These are phyloP conservation scores for Tetranychus cinnabarinus DNA, from an alignment of 1,140 invertebrate genomes.

Conservation along the genomic window DNA sequence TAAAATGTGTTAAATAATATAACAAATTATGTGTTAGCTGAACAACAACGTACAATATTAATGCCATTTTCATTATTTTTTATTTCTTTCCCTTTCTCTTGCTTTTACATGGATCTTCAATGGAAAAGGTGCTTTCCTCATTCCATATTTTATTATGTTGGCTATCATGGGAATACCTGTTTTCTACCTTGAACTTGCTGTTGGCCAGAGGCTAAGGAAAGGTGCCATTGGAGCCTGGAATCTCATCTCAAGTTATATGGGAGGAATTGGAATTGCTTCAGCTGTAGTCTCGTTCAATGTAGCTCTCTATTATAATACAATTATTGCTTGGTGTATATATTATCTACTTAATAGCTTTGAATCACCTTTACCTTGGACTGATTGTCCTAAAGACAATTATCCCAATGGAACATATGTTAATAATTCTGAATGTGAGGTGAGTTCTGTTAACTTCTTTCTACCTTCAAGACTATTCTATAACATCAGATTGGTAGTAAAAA, in stretches of 20 bases:
- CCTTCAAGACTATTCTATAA: neutral
- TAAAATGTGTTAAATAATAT: no score
- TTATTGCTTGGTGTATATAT: slow-evolving; percentile 28
- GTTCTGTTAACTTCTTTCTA: slow-evolving; percentile 14
- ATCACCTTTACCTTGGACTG: slow-evolving; percentile 56
- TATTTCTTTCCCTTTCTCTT: neutral
- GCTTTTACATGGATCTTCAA: neutral
- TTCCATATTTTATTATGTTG: slow-evolving; percentile 31
- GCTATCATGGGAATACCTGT: slow-evolving; percentile 30
- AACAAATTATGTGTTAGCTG: no score
- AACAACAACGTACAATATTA: no score
- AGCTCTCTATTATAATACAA: slow-evolving; percentile 30
- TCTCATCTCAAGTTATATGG: slow-evolving; percentile 23
- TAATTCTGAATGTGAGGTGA: slow-evolving; percentile 60
- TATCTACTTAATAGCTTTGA: slow-evolving; percentile 25
- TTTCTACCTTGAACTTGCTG: slow-evolving; percentile 32
- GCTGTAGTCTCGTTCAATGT: slow-evolving; percentile 30
- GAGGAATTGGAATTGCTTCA: slow-evolving; percentile 30
- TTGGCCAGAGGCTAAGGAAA: slow-evolving; percentile 22
- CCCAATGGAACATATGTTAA: slow-evolving; percentile 46
- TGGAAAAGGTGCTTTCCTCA: slow-evolving; percentile 29
- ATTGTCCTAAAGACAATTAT: slow-evolving; percentile 59
- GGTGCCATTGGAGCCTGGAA: slow-evolving; percentile 24
- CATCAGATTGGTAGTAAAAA: no score
- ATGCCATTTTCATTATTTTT: neutral